phyloP scores from a whole-genome alignment of 2,888 invertebrate genomes.

The Caenorhabditis becei region DNA sequence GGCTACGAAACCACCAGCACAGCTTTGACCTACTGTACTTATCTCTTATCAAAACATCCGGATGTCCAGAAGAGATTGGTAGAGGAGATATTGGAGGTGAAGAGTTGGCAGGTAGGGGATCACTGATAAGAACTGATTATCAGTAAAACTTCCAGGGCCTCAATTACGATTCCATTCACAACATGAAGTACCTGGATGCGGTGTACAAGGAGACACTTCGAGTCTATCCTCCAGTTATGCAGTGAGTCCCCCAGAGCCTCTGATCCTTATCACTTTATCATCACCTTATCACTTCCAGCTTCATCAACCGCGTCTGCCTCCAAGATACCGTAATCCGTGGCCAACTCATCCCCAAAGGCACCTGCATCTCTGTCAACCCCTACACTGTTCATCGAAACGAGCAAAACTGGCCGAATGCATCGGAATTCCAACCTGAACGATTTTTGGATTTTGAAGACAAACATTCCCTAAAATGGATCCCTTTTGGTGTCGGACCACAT shows the following conservation, averaged over 20 bases:
- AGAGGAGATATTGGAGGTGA: conserved; percentile 82
- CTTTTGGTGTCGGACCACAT: conserved; percentile 78
- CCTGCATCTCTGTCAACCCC: conserved; percentile 51
- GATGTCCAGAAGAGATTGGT: conserved; percentile 83
- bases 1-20: conserved; percentile 84
- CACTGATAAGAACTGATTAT: no score
- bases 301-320: conserved; percentile 70
- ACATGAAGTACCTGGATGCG: conserved; percentile 76
- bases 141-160: no score
- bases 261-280: no score
- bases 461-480: conserved; percentile 71
- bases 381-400: conserved; percentile 63
- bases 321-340: conserved; percentile 66
- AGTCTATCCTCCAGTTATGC: conserved; percentile 75
- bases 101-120: conserved; percentile 61
- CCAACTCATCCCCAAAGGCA: conserved; percentile 63
- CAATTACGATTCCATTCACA: conserved; percentile 62
- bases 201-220: conserved; percentile 78
- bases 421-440: conserved; percentile 74
- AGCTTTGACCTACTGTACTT: conserved; percentile 83
- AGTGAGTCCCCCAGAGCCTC: no score
- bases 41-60: conserved; percentile 83
- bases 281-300: no score
- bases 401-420: conserved; percentile 70
- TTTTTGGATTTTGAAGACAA: conserved; percentile 62